phyloP scores from a whole-genome alignment of 2,113 vertebrate genomes.

The Garra rufa region DNA sequence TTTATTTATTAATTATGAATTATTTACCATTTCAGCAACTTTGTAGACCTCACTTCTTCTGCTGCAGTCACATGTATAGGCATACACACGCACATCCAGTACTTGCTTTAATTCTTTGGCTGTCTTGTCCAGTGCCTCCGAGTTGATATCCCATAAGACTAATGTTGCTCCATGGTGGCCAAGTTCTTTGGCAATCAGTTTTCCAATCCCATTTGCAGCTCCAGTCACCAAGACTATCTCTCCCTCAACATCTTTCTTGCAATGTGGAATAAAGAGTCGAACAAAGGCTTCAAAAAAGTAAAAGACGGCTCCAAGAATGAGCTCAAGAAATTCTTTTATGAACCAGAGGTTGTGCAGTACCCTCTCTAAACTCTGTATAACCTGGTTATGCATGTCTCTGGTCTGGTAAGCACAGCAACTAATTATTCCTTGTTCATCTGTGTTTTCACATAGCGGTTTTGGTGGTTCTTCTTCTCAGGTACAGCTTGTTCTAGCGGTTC shows the following conservation, averaged over 20 bases:
- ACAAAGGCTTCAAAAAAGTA: conserved; percentile 55
- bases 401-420: background rate
- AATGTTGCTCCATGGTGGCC: conserved; percentile 49
- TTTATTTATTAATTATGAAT: background rate
- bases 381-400: conserved; percentile 44
- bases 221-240: conserved; percentile 57
- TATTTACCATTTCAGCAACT: conserved; percentile 50
- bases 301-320: conserved; percentile 45
- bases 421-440: background rate
- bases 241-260: conserved; percentile 55
- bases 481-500: conserved; percentile 14
- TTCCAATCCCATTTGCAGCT: conserved; percentile 54
- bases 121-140: conserved; percentile 47
- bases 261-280: conserved; percentile 48
- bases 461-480: background rate
- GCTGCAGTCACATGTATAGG: conserved; percentile 55
- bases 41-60: conserved; percentile 53
- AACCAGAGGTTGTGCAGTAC: conserved; percentile 26
- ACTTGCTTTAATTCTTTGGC: conserved; percentile 36
- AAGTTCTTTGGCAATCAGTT: conserved; percentile 47
- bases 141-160: conserved; percentile 57
- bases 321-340: conserved; percentile 44
- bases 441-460: background rate
- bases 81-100: conserved; percentile 52
- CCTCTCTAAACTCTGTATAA: conserved; percentile 43